phyloP scores from a whole-genome alignment of 2,888 invertebrate species.

The Athetis lepigone region DNA sequence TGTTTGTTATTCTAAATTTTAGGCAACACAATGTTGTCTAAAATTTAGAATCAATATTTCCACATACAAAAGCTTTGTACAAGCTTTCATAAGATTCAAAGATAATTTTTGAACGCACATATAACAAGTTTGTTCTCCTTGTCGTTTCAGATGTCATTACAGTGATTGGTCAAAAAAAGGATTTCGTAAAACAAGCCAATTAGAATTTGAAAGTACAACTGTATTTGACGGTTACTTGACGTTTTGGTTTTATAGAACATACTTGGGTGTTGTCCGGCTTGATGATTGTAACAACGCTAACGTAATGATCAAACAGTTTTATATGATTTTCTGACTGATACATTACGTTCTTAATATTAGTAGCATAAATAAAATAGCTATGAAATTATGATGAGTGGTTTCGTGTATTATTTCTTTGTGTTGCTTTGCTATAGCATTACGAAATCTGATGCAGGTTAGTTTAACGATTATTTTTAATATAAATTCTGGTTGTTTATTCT shows the following conservation, averaged over 20 bases:
- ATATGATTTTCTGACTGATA: slow-evolving; percentile 77
- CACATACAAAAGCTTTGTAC: too few species aligned
- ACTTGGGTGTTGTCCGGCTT: slow-evolving; percentile 87
- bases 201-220: background rate
- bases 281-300: slow-evolving; percentile 80
- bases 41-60: too few species aligned
- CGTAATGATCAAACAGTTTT: slow-evolving; percentile 88
- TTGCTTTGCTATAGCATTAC: slow-evolving; percentile 83
- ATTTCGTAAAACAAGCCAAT: slow-evolving; percentile 28
- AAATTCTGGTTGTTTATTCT: slow-evolving; percentile 21
- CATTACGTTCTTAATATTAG: slow-evolving; percentile 54
- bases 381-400: slow-evolving; percentile 89
- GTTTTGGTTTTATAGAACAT: slow-evolving; percentile 59
- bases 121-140: slow-evolving; percentile 19
- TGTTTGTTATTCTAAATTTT: too few species aligned
- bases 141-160: slow-evolving; percentile 1
- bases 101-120: slow-evolving; percentile 8
- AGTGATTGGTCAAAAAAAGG: slow-evolving; percentile 25
- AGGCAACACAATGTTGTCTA: too few species aligned
- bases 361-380: slow-evolving; percentile 69
- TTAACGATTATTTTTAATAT: slow-evolving; percentile 55
- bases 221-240: background rate
- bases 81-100: too few species aligned
- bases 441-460: slow-evolving; percentile 84
- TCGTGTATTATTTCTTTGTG: slow-evolving; percentile 83